These are phyloP conservation scores for Sminthurides bifidus DNA, from an alignment of 1,140 invertebrate species.

Conservation along the genomic window DNA sequence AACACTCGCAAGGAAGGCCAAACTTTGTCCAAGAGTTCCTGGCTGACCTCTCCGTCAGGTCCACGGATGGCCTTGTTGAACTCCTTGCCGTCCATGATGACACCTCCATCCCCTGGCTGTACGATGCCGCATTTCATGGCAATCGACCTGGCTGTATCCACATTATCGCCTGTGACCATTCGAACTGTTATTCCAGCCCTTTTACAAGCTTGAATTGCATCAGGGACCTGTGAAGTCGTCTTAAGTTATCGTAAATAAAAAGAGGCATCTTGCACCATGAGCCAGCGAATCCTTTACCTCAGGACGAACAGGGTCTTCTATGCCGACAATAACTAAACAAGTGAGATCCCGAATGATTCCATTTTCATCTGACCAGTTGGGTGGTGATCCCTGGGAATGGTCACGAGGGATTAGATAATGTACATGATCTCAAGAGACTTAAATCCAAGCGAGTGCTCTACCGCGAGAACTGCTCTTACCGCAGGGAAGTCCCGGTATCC, in stretches of 20 bases:
- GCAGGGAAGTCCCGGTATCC: too few relatives aligned
- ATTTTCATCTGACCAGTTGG: conserved; percentile 52
- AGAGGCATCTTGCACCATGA: background rate
- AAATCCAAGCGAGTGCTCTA: too few relatives aligned
- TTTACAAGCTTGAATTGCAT: conserved; percentile 47
- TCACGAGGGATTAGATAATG: too few relatives aligned
- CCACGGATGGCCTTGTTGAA: conserved; percentile 50
- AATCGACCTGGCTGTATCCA: conserved; percentile 54
- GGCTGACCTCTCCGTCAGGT: conserved; percentile 38
- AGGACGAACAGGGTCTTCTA: conserved; percentile 55
- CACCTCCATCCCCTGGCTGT: conserved; percentile 43
- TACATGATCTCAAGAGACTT: too few relatives aligned
- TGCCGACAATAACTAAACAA: conserved; percentile 48
- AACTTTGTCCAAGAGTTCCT: conserved; percentile 45
- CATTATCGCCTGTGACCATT: conserved; percentile 59
- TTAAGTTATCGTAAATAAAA: background rate
- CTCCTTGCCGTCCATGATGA: conserved; percentile 52
- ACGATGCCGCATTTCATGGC: conserved; percentile 54
- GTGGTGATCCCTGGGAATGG: too few relatives aligned
- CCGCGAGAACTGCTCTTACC: too few relatives aligned
- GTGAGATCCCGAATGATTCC: conserved; percentile 43
- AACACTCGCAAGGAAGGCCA: conserved; percentile 52
- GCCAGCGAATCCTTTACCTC: conserved; percentile 39
- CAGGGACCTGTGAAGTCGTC: conserved; percentile 40
- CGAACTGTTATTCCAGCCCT: conserved; percentile 50